phyloP scores from a whole-genome alignment of 2,797 vertebrate genomes.

The Scyliorhinus canicula region DNA sequence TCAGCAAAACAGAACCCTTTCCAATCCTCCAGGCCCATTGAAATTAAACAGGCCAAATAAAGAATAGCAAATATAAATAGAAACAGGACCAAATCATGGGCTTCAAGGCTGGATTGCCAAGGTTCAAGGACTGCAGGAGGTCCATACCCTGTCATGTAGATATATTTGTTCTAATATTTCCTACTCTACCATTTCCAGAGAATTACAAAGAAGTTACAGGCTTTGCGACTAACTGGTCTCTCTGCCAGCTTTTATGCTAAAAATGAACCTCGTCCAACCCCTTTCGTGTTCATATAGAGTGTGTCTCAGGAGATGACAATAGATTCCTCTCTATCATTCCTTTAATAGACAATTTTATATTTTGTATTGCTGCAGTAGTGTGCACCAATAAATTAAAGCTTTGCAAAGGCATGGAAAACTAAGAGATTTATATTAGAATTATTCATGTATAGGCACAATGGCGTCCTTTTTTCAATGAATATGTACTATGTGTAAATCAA shows the following conservation, averaged over 20 bases:
- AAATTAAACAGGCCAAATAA: background rate
- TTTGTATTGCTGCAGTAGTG: background rate
- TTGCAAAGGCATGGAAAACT: background rate
- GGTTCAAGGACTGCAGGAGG: background rate
- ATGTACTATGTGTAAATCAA: background rate
- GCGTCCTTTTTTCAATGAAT: background rate
- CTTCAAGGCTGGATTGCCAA: background rate
- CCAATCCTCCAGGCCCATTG: background rate
- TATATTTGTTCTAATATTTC: background rate
- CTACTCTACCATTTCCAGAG: background rate
- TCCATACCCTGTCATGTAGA: background rate
- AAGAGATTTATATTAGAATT: background rate
- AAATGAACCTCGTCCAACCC: background rate
- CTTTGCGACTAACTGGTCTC: background rate
- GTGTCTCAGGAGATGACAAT: background rate
- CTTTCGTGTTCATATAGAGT: background rate
- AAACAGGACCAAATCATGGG: background rate
- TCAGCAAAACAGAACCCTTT: background rate
- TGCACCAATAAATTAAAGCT: background rate
- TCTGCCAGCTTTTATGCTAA: background rate
- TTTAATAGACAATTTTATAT: background rate
- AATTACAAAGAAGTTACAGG: background rate
- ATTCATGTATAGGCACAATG: background rate
- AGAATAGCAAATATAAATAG: background rate
- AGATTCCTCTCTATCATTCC: background rate